Percentiles rank a stretch among this genome's conserved stretches.
Evolutionary conservation across 2,113 vertebrate species (phyloP).

Genomic region (Chlorodrepanis virens): DNA sequence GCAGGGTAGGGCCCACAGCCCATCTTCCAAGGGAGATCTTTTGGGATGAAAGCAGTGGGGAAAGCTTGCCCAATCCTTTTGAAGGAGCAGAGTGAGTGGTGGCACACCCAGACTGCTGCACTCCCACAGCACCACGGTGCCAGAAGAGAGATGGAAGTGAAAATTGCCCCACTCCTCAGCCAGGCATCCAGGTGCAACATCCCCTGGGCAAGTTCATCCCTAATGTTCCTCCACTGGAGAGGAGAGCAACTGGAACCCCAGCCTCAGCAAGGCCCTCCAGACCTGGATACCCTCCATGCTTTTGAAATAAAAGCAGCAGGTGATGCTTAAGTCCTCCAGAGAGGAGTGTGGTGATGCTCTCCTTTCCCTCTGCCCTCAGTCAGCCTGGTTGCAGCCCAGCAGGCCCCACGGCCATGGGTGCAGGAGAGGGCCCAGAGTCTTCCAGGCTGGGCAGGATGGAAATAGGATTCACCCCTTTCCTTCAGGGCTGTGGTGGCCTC

Average conservation of each 20-base stretch:
- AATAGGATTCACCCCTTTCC: not conserved
- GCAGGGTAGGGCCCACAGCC: not conserved
- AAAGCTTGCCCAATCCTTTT: not conserved
- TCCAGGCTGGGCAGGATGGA: not conserved
- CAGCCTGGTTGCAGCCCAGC: not conserved
- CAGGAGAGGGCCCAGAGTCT: not conserved
- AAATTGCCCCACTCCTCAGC: not conserved
- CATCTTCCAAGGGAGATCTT: not conserved
- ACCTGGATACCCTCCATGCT: not conserved
- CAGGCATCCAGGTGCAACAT: fast-evolving
- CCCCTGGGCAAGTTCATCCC: not conserved
- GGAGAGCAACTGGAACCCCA: not conserved
- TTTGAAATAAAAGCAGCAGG: conserved; percentile 51
- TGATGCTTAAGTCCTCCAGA: not conserved
- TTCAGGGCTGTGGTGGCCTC: not conserved
- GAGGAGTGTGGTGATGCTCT: not conserved
- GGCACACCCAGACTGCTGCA: not conserved
- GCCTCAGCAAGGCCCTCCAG: not conserved
- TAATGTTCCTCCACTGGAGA: not conserved
- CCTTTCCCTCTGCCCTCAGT: not conserved
- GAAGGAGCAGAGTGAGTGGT: not conserved
- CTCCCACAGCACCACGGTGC: not conserved
- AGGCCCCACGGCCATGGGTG: fast-evolving
- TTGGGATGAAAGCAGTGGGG: not conserved
- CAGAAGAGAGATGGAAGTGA: not conserved